A percentile compares a stretch with the other conserved stretches of the same genome.
These are phyloP conservation scores for Todiramphus saurophagus DNA, from an alignment of 2,113 vertebrate genomes.

Conservation along the genomic window DNA sequence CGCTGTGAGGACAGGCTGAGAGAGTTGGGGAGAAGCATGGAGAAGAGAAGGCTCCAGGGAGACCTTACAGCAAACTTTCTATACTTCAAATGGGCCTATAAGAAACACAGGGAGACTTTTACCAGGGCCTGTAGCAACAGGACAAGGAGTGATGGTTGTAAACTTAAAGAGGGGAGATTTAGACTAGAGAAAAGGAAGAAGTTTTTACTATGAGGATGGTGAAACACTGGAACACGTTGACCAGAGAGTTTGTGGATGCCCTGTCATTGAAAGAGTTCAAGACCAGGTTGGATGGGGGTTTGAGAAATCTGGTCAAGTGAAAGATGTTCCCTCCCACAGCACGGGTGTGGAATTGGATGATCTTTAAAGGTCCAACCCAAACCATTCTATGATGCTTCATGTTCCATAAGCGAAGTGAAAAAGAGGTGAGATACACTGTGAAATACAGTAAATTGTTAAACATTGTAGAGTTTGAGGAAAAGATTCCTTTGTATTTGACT, in stretches of 20 bases:
- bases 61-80: too few species aligned
- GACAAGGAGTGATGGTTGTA: accelerated
- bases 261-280: neutral
- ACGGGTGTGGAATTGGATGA: accelerated
- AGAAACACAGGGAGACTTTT: neutral
- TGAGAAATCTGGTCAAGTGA: neutral
- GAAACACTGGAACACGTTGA: neutral
- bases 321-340: accelerated
- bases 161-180: too few species aligned
- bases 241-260: neutral
- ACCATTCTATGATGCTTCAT: neutral
- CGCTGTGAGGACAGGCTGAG: neutral
- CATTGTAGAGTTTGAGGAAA: neutral
- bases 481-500: conserved; percentile 28
- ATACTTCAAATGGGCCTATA: accelerated
- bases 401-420: neutral
- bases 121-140: accelerated
- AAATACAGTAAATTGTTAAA: neutral
- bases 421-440: neutral
- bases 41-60: neutral
- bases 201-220: accelerated
- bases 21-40: neutral
- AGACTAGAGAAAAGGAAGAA: neutral
- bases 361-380: neutral
- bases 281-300: accelerated